A percentile compares a stretch with the other conserved stretches of the same genome.
phyloP scores from a whole-genome alignment of 1,140 invertebrate species.

The Tetramorium simillimum region DNA sequence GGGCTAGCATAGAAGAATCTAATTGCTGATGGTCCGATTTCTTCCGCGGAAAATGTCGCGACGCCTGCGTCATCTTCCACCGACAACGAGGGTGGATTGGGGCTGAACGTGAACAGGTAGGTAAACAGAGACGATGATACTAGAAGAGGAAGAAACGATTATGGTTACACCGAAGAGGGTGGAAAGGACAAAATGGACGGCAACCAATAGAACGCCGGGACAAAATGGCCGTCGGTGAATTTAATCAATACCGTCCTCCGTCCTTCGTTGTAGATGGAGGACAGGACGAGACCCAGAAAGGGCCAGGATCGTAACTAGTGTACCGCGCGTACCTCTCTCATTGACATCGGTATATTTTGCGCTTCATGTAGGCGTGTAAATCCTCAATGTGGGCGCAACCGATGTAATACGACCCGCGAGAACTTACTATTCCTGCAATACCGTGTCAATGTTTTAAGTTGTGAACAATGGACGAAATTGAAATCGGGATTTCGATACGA shows the following conservation, averaged over 20 bases:
- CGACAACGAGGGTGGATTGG: slow-evolving; percentile 59
- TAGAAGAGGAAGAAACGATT: slow-evolving; percentile 58
- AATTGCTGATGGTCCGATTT: slow-evolving; percentile 68
- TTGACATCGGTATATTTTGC: slow-evolving; percentile 61
- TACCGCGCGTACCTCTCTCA: slow-evolving; percentile 48
- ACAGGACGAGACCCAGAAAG: slow-evolving; percentile 67
- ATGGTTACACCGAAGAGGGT: slow-evolving; percentile 32
- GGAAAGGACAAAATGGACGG: slow-evolving; percentile 83
- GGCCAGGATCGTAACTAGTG: slow-evolving; percentile 78
- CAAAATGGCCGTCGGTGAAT: slow-evolving; percentile 84
- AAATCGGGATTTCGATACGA: background rate
- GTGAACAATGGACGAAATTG: background rate
- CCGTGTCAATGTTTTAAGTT: background rate
- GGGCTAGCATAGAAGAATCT: slow-evolving; percentile 43
- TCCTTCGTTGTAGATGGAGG: slow-evolving; percentile 71
- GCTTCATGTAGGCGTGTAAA: background rate
- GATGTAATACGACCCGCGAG: background rate
- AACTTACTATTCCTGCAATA: background rate
- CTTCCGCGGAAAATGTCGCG: slow-evolving; percentile 78
- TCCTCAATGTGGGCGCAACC: background rate
- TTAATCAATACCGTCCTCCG: slow-evolving; percentile 84
- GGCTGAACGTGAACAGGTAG: slow-evolving; percentile 48
- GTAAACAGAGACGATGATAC: slow-evolving; percentile 8
- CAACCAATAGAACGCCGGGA: slow-evolving; percentile 79
- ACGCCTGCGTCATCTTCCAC: slow-evolving; percentile 76